Evolutionary conservation across 1,140 invertebrate genomes (phyloP).

Genomic region (Atta texana): DNA sequence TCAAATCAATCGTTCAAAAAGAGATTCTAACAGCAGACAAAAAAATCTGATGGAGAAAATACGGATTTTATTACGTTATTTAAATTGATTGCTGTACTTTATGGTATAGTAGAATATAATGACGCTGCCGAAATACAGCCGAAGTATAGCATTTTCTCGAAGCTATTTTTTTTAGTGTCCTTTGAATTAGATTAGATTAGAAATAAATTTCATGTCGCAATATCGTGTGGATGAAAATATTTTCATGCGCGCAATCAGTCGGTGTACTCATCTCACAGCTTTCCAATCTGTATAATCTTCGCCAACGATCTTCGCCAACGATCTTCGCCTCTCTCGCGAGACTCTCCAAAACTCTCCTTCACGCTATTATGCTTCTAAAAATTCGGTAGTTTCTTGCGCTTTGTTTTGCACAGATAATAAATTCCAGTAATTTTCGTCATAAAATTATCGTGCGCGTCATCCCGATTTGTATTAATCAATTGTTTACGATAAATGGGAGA

Average conservation of each 20-base stretch:
- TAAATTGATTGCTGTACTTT: not conserved
- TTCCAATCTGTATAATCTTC: conserved; percentile 4
- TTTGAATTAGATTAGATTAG: not conserved
- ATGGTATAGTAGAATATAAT: not conserved
- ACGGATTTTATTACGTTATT: not conserved
- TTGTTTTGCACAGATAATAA: conserved; percentile 13
- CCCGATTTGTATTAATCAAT: not conserved
- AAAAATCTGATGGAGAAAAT: not conserved
- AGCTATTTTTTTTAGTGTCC: not conserved
- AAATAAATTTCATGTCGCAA: not conserved
- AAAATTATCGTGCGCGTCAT: not conserved
- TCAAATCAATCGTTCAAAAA: not conserved
- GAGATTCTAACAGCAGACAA: not conserved
- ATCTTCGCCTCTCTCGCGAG: not conserved
- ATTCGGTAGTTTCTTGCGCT: not conserved
- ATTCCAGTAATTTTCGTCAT: not conserved
- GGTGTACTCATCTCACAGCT: not conserved
- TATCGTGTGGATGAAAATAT: not conserved
- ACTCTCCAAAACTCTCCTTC: not conserved
- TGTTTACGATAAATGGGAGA: not conserved
- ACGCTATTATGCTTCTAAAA: not conserved
- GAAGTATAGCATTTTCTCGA: not conserved
- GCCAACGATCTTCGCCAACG: too few species aligned
- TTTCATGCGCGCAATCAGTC: not conserved
- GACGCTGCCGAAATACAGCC: not conserved